Percentiles rank a stretch among this genome's conserved stretches.
Conservation (phyloP, 2,888 invertebrate species). For the Anoplius nigerrimus region DNA sequence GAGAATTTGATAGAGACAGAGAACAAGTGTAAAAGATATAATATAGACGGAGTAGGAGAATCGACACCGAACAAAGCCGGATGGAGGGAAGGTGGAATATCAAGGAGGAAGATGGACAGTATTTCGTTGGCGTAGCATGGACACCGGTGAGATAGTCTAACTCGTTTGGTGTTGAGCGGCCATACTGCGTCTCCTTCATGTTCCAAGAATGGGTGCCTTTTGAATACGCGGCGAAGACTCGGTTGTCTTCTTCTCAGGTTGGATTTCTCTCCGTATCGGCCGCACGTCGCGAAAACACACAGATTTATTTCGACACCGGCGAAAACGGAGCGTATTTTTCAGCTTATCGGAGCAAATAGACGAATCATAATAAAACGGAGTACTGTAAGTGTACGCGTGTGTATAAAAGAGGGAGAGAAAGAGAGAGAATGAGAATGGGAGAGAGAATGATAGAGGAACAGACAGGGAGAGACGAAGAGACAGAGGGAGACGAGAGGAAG, state of each 20-base stretch:
- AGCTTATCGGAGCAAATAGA: too few species aligned
- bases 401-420: not conserved
- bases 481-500: constrained; percentile 13
- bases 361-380: too few species aligned
- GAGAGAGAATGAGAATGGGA: constrained; percentile 3
- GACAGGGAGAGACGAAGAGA: constrained; percentile 11
- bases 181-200: constrained; percentile 61
- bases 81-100: constrained; percentile 2
- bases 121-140: constrained; percentile 35
- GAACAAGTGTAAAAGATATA: constrained; percentile 11
- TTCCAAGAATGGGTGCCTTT: constrained; percentile 55
- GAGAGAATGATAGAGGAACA: not conserved
- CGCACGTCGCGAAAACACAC: too few species aligned
- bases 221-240: constrained; percentile 44
- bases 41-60: constrained; percentile 12
- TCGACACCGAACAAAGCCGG: constrained; percentile 5
- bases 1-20: constrained; percentile 8
- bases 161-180: constrained; percentile 61
- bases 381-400: not conserved
- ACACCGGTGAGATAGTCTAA: constrained; percentile 51
- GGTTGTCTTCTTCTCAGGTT: constrained; percentile 16
- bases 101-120: constrained; percentile 2
- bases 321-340: too few species aligned
- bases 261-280: constrained; percentile 8
- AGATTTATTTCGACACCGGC: too few species aligned